phyloP scores from a whole-genome alignment of 2,113 vertebrate species.

The Ophiodon elongatus region DNA sequence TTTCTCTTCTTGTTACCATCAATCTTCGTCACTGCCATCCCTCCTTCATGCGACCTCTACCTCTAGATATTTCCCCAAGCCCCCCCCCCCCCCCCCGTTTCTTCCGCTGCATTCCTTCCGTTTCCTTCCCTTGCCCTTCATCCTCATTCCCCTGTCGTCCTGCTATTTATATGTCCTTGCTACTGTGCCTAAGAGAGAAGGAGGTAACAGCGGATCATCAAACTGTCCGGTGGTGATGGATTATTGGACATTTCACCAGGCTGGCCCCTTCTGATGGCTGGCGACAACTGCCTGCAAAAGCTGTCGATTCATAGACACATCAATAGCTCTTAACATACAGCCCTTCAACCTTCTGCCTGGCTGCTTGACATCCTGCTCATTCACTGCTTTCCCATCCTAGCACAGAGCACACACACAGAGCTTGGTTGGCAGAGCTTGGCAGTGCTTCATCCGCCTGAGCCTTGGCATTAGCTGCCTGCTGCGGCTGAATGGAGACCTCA shows the following conservation, averaged over 20 bases:
- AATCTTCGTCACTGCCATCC: not conserved
- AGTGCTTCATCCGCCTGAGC: slow-evolving; percentile 61
- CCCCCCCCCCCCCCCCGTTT: not conserved
- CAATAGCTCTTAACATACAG: slow-evolving; percentile 57
- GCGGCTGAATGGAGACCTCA: slow-evolving; percentile 70
- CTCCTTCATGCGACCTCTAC: slow-evolving; percentile 28
- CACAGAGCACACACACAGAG: slow-evolving; percentile 13
- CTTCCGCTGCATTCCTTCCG: slow-evolving; percentile 9
- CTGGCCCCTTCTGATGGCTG: not conserved
- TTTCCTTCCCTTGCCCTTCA: slow-evolving; percentile 43
- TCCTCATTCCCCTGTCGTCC: slow-evolving; percentile 8
- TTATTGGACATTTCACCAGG: slow-evolving; percentile 1
- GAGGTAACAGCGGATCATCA: slow-evolving; percentile 36
- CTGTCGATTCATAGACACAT: slow-evolving; percentile 33
- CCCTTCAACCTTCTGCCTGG: slow-evolving; percentile 50
- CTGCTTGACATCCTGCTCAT: slow-evolving; percentile 50
- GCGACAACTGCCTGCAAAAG: not conserved
- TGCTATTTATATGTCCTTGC: slow-evolving; percentile 9
- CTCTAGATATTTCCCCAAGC: slow-evolving; percentile 12
- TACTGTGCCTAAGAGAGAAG: not conserved
- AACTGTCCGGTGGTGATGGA: slow-evolving; percentile 10
- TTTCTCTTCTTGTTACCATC: not conserved
- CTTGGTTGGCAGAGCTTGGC: slow-evolving; percentile 49
- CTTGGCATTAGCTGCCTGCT: slow-evolving; percentile 66
- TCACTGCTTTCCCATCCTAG: slow-evolving; percentile 41